A percentile compares a stretch with the other conserved stretches of the same genome.
Conservation (phyloP, 2,113 vertebrate genomes). For the Cephalopterus ornatus region DNA sequence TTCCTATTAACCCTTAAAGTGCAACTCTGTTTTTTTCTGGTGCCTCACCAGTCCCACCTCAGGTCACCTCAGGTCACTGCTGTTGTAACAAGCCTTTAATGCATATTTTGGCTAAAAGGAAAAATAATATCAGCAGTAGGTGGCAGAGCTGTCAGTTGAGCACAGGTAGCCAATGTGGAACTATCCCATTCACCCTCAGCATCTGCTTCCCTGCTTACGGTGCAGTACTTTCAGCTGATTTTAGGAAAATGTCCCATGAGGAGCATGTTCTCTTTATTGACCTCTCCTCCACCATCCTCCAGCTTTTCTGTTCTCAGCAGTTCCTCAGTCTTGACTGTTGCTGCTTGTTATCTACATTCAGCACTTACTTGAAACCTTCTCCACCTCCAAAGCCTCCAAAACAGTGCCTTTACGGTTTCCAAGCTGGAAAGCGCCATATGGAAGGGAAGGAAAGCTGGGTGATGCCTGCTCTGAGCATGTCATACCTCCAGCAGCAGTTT, state of each 20-base stretch:
- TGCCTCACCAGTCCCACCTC: not conserved
- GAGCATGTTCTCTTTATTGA: not conserved
- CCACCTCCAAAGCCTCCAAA: not conserved
- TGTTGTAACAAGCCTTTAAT: not conserved
- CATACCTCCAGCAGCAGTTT: not conserved
- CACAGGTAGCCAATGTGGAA: accelerated
- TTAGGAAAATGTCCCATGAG: not conserved
- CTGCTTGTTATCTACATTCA: not conserved
- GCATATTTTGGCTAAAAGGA: not conserved
- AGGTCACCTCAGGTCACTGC: not conserved
- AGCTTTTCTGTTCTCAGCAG: not conserved
- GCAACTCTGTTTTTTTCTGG: not conserved
- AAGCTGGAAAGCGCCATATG: not conserved
- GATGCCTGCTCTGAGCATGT: not conserved
- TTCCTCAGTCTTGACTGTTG: not conserved
- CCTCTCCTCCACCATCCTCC: not conserved
- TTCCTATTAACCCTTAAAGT: not conserved
- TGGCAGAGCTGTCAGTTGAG: not conserved
- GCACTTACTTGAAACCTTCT: not conserved
- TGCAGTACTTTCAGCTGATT: not conserved
- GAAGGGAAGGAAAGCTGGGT: not conserved
- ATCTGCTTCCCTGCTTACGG: not conserved
- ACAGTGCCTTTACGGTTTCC: not conserved
- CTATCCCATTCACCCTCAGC: not conserved
- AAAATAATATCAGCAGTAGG: not conserved